phyloP scores from a whole-genome alignment of 1,140 invertebrate species.

The Zaprionus capensis region DNA sequence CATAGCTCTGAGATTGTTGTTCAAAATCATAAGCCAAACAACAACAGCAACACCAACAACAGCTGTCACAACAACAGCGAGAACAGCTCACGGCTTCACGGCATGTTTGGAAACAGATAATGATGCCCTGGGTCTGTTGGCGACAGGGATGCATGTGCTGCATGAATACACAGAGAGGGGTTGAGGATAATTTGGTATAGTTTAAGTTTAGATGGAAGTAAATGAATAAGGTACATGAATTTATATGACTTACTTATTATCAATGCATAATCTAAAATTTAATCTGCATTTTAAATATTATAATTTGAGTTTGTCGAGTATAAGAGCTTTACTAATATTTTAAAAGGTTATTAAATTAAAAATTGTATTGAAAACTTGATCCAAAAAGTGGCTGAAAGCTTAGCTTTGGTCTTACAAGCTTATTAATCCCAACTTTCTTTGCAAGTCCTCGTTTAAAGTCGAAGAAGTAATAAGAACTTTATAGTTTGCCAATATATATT shows the following conservation, averaged over 20 bases:
- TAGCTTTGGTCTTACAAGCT: no score
- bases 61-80: constrained; percentile 5
- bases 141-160: neutral
- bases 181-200: neutral
- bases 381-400: no score
- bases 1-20: constrained; percentile 62
- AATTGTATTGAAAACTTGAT: neutral
- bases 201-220: neutral
- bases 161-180: neutral
- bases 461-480: no score
- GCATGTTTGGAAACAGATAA: constrained; percentile 10
- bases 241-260: neutral
- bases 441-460: no score
- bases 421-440: no score
- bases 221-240: neutral
- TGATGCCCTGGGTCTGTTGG: neutral
- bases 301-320: no score
- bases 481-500: no score
- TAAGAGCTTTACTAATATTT: neutral
- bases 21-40: constrained; percentile 48
- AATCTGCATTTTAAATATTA: neutral
- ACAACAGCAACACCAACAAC: constrained; percentile 7
- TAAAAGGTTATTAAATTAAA: neutral
- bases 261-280: neutral
- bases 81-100: constrained; percentile 1